Conservation (phyloP, 2,888 invertebrate species). For the Marasmarcha lunaedactyla region DNA sequence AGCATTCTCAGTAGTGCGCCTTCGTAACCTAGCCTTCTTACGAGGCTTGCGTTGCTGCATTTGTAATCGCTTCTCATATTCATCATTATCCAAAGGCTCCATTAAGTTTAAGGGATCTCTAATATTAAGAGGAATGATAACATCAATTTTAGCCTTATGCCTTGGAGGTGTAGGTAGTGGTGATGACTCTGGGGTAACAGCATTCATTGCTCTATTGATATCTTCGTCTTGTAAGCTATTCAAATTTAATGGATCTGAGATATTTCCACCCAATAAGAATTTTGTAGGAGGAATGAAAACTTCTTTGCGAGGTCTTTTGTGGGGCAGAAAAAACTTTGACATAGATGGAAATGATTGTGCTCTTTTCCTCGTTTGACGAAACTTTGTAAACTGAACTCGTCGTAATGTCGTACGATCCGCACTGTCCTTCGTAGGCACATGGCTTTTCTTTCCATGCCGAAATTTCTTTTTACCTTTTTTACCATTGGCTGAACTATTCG, state of each 20-base stretch:
- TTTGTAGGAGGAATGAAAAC: conserved; percentile 90
- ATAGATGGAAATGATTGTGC: conserved; percentile 76
- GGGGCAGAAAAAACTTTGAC: conserved; percentile 80
- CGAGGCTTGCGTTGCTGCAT: conserved; percentile 78
- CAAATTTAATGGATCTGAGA: conserved; percentile 93
- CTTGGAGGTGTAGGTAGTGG: conserved; percentile 88
- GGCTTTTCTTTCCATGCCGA: conserved; percentile 53
- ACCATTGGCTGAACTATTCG: conserved; percentile 24
- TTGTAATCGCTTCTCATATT: conserved; percentile 82
- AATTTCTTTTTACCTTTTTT: conserved; percentile 60
- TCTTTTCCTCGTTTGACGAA: conserved; percentile 72
- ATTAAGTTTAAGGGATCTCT: conserved; percentile 91
- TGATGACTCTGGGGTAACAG: conserved; percentile 93
- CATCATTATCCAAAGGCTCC: conserved; percentile 82
- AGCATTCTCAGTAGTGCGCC: conserved; percentile 55
- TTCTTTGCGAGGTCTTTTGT: conserved; percentile 80
- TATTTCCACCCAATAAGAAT: conserved; percentile 94
- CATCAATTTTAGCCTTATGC: conserved; percentile 85
- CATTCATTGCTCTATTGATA: conserved; percentile 82
- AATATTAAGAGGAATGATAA: conserved; percentile 92
- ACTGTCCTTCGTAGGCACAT: conserved; percentile 46
- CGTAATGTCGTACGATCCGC: conserved; percentile 44
- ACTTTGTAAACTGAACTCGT: conserved; percentile 56
- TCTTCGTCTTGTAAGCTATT: conserved; percentile 90
- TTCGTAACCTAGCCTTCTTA: conserved; percentile 73